Base-by-base conservation (phyloP, 2,888 invertebrate species). In the Tetragnatha montana region DNA sequence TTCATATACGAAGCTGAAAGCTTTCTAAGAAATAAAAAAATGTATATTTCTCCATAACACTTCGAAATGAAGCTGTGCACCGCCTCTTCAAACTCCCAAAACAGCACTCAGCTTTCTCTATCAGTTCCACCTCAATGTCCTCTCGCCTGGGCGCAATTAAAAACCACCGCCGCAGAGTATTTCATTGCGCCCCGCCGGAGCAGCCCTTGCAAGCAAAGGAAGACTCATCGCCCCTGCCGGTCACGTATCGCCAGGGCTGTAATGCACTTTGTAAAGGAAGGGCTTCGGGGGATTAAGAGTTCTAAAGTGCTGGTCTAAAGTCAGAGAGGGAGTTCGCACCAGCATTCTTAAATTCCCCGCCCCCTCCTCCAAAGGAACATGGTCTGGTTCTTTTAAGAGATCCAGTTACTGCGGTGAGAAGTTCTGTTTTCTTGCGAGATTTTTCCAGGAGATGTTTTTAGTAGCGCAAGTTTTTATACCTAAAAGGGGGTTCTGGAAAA, bases 211-310 rank as follows among this genome's bases (percentile, higher is more conserved):
- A 4, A 35, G 35, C 35, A 35, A 35, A 35, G 35, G 4, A n/a
- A 8, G 47, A 10, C 68, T 8, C 19, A 78, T 88, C 83, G 49
- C 22, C n/a, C 19, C 78, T 71, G 49, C 75, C 70, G 73, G 75
- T 84, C 89, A 89, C 89, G 89, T 89, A 21, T 35, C 69, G 51
- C 78, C 35, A n/a, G 68, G 19, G 60, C 82, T 79, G 79, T 89
- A 84, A 89, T 85, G 70, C 60, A 84, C 84, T 84, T 89, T 84
- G 80, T 51, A 80, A 75, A 88, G 70, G 51, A 83, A 51, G 76
- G 19, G 60, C 84, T 76, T 51, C 47, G 12, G 84, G 89, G 89
- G 69, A 51, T 75, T 83, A 49, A n/a, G 17, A 71, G 60, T 17
- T 70, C 74, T 19, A n/a, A 74, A 68, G 60, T 35, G 50, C 14